Evolutionary conservation across 92 coral and sea anemone species (phyloP).

Genomic region (Siderastrea siderea): DNA sequence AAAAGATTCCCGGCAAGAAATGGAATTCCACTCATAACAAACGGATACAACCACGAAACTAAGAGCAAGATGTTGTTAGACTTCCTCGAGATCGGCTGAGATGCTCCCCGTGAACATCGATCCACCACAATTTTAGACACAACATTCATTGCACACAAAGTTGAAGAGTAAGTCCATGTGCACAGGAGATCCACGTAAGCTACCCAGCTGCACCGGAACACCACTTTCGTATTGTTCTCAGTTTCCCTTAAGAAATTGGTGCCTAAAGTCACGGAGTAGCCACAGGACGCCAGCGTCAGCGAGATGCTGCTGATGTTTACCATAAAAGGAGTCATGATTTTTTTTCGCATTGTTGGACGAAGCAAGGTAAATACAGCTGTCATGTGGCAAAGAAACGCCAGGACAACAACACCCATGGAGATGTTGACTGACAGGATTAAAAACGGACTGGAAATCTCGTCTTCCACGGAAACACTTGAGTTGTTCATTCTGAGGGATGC

Average conservation of each 20-base stretch:
- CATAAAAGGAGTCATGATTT: constrained; percentile 15
- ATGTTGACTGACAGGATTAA: constrained; percentile 20
- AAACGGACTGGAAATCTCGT: not conserved
- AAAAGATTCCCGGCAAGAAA: not conserved
- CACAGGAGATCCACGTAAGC: constrained; percentile 2
- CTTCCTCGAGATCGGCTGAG: not conserved
- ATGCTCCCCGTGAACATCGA: not conserved
- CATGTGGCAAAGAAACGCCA: constrained; percentile 10
- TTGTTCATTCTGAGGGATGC: constrained; percentile 9
- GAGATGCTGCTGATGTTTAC: constrained; percentile 17
- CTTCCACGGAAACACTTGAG: not conserved
- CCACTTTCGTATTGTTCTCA: not conserved
- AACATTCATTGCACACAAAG: constrained; percentile 20
- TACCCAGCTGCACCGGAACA: constrained; percentile 19
- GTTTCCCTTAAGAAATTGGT: not conserved
- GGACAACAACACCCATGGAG: not conserved
- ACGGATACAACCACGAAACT: constrained; percentile 11
- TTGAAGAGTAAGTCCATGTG: not conserved
- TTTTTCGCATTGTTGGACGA: constrained; percentile 14
- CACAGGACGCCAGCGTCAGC: not conserved
- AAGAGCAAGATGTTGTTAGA: not conserved
- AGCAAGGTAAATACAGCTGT: constrained; percentile 5
- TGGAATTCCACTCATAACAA: not conserved
- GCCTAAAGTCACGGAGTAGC: not conserved
- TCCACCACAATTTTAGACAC: not conserved